Evolutionary conservation across 2,113 vertebrate species (phyloP).

Genomic region (Dolichotis patagonum): DNA sequence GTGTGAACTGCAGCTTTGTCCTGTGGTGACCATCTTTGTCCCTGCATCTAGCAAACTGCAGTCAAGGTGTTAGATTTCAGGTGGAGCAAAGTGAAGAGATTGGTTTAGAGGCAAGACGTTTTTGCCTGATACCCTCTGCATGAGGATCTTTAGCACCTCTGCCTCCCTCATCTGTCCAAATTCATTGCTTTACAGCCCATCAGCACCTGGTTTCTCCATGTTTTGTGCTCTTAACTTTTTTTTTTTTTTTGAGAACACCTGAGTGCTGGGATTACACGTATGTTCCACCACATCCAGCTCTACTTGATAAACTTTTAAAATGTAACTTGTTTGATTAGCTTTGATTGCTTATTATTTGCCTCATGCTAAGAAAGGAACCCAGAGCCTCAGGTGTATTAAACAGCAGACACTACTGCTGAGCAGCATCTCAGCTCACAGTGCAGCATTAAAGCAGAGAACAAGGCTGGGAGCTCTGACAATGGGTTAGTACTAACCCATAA

Average conservation of each 20-base stretch:
- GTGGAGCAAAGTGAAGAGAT: no score
- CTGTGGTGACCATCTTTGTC: not conserved
- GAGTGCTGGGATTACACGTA: not conserved
- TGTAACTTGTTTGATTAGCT: not conserved
- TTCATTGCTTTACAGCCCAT: not conserved
- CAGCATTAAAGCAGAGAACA: not conserved
- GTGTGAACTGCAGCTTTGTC: not conserved
- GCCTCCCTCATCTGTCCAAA: not conserved
- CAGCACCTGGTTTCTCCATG: not conserved
- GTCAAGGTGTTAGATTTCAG: not conserved
- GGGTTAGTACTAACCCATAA: not conserved
- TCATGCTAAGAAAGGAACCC: not conserved
- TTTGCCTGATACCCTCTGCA: not conserved
- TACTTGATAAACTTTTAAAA: not conserved
- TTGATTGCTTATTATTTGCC: not conserved
- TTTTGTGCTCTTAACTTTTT: not conserved
- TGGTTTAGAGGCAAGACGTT: rapidly evolving
- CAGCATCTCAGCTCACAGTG: not conserved
- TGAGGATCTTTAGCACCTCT: not conserved
- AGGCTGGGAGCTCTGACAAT: not conserved
- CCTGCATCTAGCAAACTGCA: not conserved
- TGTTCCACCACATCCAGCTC: not conserved
- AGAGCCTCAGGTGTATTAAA: no score
- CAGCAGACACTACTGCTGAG: not conserved
- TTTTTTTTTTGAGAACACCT: not conserved